phyloP scores from a whole-genome alignment of 2,113 vertebrate species.

The Machaerirhynchus nigripectus region DNA sequence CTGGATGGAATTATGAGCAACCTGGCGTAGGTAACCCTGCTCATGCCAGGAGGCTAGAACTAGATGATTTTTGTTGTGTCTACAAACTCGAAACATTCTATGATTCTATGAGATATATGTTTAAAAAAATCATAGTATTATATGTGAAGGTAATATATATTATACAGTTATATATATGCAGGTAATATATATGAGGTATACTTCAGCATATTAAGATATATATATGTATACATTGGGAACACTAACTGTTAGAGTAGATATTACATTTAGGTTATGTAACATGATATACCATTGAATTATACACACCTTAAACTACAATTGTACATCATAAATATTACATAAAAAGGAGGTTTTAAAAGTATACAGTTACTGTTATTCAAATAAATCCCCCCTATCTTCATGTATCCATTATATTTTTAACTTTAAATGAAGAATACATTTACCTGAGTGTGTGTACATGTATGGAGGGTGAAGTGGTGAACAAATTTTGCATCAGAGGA shows the following conservation, averaged over 20 bases:
- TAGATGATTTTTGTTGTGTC: not conserved
- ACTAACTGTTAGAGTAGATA: not conserved
- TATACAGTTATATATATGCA: not conserved
- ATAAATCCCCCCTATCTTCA: not conserved
- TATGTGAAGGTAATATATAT: not conserved
- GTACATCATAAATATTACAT: not conserved
- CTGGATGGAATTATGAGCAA: not conserved
- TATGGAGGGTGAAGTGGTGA: not conserved
- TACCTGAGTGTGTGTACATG: fast-evolving
- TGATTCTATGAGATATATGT: not conserved
- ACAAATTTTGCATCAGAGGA: not conserved
- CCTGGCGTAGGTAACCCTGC: too few species aligned
- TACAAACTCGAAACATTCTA: not conserved
- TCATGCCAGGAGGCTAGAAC: not conserved
- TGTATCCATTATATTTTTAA: not conserved
- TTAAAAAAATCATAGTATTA: not conserved
- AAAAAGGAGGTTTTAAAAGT: not conserved
- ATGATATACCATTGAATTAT: not conserved
- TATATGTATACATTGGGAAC: not conserved
- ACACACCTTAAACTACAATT: not conserved
- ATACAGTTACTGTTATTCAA: not conserved
- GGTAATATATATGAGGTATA: not conserved
- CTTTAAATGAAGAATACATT: not conserved
- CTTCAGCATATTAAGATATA: not conserved
- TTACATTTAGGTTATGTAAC: not conserved